Percentiles rank a stretch among this genome's conserved stretches.
phyloP scores from a whole-genome alignment of 2,113 vertebrate genomes.

The Pycnonotus jocosus region DNA sequence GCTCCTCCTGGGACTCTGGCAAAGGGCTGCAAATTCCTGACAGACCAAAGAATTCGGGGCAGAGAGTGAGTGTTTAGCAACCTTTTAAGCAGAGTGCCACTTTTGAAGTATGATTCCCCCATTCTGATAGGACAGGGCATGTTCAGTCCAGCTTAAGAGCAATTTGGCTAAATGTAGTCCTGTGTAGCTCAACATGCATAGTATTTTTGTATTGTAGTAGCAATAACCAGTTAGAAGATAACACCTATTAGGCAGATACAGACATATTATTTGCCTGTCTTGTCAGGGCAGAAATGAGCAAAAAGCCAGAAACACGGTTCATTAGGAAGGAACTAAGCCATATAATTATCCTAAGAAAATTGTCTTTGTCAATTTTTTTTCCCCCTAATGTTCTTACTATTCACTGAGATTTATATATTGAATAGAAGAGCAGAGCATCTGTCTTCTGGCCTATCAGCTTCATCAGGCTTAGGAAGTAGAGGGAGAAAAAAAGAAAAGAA shows the following conservation, averaged over 20 bases:
- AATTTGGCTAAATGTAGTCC: not conserved
- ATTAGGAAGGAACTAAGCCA: not conserved
- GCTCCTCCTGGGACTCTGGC: not conserved
- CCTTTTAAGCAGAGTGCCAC: not conserved
- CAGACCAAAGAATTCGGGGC: not conserved
- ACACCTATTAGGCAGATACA: not conserved
- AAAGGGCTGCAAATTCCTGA: not conserved
- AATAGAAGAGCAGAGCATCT: not conserved
- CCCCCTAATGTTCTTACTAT: not conserved
- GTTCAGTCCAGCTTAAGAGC: not conserved
- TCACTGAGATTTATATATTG: not conserved
- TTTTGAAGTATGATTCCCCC: not conserved
- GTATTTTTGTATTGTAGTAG: not conserved
- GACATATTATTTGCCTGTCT: not conserved
- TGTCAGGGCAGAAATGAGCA: not conserved
- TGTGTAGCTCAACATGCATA: not conserved
- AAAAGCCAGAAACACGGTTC: not conserved
- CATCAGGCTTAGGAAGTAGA: not conserved
- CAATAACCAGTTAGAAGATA: not conserved
- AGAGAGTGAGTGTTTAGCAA: fast-evolving
- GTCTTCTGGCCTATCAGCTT: not conserved
- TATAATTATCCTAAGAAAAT: not conserved
- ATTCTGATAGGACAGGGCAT: not conserved
- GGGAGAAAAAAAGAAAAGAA: not conserved
- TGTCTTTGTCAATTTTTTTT: not conserved